Evolutionary conservation across 2,888 invertebrate genomes (phyloP).

Genomic region (Exocentrus adspersus): DNA sequence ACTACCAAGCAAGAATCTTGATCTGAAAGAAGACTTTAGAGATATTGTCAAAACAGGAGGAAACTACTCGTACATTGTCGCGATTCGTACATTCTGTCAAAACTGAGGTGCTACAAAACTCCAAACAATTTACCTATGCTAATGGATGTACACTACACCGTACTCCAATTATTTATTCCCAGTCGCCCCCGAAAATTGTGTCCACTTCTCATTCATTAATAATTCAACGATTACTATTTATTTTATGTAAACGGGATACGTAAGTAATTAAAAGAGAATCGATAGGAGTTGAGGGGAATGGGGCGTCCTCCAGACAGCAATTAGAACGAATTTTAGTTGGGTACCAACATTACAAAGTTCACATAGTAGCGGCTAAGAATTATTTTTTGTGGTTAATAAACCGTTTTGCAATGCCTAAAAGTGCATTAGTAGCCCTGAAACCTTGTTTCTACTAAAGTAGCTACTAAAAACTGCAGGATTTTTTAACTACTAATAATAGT

Average conservation of each 20-base stretch:
- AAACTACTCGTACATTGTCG: too few relatives aligned
- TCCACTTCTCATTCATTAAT: constrained; percentile 1
- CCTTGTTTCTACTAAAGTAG: too few relatives aligned
- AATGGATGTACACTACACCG: background rate
- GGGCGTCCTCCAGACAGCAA: background rate
- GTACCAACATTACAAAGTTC: background rate
- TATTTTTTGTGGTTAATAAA: too few relatives aligned
- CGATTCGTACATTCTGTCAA: too few relatives aligned
- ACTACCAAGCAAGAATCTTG: background rate
- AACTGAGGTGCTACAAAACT: too few relatives aligned
- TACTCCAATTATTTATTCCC: background rate
- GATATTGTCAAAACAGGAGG: background rate
- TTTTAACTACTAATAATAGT: too few relatives aligned
- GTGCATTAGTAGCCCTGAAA: too few relatives aligned
- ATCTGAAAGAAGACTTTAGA: background rate
- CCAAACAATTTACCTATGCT: too few relatives aligned
- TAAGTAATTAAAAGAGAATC: background rate
- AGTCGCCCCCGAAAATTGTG: background rate
- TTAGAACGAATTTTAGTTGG: background rate
- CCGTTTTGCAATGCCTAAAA: too few relatives aligned
- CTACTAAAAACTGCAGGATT: too few relatives aligned
- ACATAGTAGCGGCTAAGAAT: too few relatives aligned
- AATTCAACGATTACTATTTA: background rate
- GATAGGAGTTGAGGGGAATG: background rate
- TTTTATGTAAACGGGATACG: background rate